Base-by-base conservation (phyloP, 2,888 invertebrate genomes). In the Torymus aiolomorphi region DNA sequence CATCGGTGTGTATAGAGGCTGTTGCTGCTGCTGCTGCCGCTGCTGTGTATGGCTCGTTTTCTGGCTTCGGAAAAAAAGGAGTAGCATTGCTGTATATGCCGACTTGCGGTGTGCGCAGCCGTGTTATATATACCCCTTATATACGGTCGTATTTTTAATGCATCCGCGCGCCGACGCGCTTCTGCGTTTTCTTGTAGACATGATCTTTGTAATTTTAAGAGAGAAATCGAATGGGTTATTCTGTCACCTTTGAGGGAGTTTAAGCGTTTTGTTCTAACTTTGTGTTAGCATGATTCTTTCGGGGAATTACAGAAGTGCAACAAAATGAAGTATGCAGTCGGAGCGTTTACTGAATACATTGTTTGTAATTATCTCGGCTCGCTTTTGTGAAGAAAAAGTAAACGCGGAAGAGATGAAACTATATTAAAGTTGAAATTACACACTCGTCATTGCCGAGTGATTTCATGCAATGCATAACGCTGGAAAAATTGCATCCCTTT, bases 1-100 rank as follows among this genome's bases (percentile, higher is more conserved):
- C 83, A 42, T 42, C 42, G 42, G 42, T 42, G 42, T 42, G 8
- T 42, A 42, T 42, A 74, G 78, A 82, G 20, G 66, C 71, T 72
- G 11, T 54, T 59, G 42, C 71, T 75, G 57, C 67, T 57, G 13
- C 16, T 10, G 66, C 71, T 67, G 13, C 62, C 54, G 20, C 75
- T 66, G 51, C 67, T 57, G 13, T 14, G 42, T 42, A 42, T 10
- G 69, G 63, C 78, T 74, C 57, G 61, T 65, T 66, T 70, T 66
- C 65, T 71, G 65, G 51, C 65, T 59, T 71, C 56, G 56, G 62
- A 63, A 76, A 61, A 69, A 14, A 69, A 75, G 24, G 16, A 57
- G 24, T 31, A 42, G 42, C 8, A 42, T 42, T 8, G 42, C 4
- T 31, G 8, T 42, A 31, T 3, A 31, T 31, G 8, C 8, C n/a